Percentiles rank a stretch among this genome's conserved stretches.
Evolutionary conservation across 2,113 vertebrate species (phyloP).

Genomic region (Glareola pratincola): DNA sequence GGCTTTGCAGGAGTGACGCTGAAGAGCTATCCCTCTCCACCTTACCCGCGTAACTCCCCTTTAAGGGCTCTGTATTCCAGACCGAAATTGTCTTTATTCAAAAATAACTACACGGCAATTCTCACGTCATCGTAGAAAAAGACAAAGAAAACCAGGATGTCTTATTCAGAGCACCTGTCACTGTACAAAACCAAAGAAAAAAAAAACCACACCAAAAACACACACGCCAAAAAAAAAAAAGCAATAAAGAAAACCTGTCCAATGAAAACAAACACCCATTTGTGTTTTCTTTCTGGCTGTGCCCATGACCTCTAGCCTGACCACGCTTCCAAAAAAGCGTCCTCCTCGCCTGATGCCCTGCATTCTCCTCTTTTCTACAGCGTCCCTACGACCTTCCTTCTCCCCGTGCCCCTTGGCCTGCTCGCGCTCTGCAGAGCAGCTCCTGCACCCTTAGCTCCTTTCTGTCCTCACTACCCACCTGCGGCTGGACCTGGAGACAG

Average conservation of each 20-base stretch:
- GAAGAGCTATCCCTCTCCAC: rapidly evolving
- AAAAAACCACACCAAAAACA: background rate
- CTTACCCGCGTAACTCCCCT: background rate
- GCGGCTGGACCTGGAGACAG: rapidly evolving
- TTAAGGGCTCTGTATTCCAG: background rate
- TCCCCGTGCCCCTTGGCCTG: background rate
- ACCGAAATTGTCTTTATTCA: background rate
- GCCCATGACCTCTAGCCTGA: background rate
- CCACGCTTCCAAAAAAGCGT: background rate
- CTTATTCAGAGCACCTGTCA: background rate
- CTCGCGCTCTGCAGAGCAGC: background rate
- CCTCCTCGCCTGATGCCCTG: background rate
- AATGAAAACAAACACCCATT: background rate
- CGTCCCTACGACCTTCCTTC: background rate
- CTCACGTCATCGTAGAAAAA: background rate
- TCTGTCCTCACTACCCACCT: background rate
- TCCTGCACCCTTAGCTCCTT: background rate
- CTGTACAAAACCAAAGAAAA: no score
- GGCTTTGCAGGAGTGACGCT: background rate
- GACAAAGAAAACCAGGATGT: background rate
- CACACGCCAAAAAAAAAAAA: no score
- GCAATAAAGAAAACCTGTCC: background rate
- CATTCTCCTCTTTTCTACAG: background rate
- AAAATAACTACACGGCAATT: background rate
- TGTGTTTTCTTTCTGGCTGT: background rate